A percentile compares a stretch with the other conserved stretches of the same genome.
These are phyloP conservation scores for Lepidocyrtoides sp. DNA, from an alignment of 2,888 invertebrate species.

Conservation along the genomic window DNA sequence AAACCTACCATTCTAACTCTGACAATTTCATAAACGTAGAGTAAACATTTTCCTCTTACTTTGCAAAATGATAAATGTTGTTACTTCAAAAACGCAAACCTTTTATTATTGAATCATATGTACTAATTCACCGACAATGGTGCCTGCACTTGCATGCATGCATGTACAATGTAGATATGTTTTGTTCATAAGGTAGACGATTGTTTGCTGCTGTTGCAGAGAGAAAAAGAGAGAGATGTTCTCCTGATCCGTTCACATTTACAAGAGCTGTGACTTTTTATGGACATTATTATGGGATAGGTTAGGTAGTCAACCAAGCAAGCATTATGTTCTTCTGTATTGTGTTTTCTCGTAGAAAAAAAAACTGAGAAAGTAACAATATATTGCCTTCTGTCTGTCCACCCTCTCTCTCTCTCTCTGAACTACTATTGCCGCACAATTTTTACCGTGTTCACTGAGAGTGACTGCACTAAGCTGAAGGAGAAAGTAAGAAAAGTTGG, in stretches of 20 bases:
- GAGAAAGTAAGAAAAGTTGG: constrained; percentile 48
- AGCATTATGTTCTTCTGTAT: not conserved
- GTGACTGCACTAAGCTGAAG: not conserved
- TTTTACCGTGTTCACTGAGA: not conserved
- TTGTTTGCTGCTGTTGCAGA: too few species aligned
- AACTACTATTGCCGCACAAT: not conserved
- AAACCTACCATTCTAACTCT: not conserved
- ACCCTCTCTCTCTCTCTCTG: too few species aligned
- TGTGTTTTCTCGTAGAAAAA: not conserved
- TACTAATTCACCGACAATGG: not conserved
- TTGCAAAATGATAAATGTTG: constrained; percentile 17
- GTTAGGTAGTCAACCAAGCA: constrained; percentile 17
- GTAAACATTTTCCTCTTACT: constrained; percentile 35
- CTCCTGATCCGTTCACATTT: constrained; percentile 35
- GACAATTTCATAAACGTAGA: constrained; percentile 57
- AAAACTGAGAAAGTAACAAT: not conserved
- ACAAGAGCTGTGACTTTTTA: constrained; percentile 7
- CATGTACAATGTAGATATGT: not conserved
- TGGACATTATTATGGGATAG: not conserved
- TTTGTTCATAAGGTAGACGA: too few species aligned
- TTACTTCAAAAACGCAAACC: not conserved
- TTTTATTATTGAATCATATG: not conserved
- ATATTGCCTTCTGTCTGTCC: constrained; percentile 12
- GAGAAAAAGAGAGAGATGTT: constrained; percentile 47
- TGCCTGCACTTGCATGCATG: not conserved